A percentile compares a stretch with the other conserved stretches of the same genome.
These are phyloP conservation scores for Spialia ferax DNA, from an alignment of 2,888 invertebrate species.

Conservation along the genomic window DNA sequence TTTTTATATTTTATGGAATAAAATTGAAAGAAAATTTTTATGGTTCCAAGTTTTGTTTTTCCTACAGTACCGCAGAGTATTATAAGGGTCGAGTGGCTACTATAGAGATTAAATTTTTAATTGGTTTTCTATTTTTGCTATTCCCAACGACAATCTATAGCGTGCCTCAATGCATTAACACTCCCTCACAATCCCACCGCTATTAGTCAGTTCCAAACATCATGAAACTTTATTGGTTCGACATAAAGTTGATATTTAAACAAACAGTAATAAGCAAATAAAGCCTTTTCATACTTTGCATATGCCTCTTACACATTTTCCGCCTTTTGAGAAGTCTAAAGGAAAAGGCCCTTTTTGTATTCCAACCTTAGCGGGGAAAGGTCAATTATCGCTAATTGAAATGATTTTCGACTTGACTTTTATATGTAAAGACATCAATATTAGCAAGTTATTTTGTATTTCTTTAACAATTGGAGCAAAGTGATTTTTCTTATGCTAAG, in stretches of 20 bases:
- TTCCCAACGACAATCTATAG: slow-evolving; percentile 13
- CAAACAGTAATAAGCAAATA: slow-evolving; percentile 10
- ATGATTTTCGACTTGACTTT: slow-evolving; percentile 22
- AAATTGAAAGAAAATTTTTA: background rate
- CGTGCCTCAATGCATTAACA: slow-evolving; percentile 16
- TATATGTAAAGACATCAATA: slow-evolving; percentile 1
- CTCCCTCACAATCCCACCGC: slow-evolving; percentile 15
- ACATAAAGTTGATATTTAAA: slow-evolving; percentile 1
- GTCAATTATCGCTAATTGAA: slow-evolving; percentile 37
- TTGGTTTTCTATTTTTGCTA: slow-evolving; percentile 24
- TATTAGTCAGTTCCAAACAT: slow-evolving; percentile 7
- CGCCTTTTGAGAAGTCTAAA: slow-evolving; percentile 31
- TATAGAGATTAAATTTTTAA: slow-evolving; percentile 23
- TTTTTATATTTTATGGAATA: background rate
- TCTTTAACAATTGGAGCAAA: background rate
- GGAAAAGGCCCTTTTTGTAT: slow-evolving; percentile 31
- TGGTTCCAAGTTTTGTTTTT: background rate
- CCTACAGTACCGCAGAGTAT: too few relatives aligned
- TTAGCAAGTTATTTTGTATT: background rate
- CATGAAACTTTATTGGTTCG: background rate
- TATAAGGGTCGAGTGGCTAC: too few relatives aligned
- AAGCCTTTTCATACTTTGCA: slow-evolving; percentile 23
- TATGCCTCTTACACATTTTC: slow-evolving; percentile 28
- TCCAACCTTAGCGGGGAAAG: slow-evolving; percentile 22
- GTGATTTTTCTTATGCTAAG: too few relatives aligned